Evolutionary conservation across 1,140 invertebrate genomes (phyloP).

Genomic region (Micrasema minimum): DNA sequence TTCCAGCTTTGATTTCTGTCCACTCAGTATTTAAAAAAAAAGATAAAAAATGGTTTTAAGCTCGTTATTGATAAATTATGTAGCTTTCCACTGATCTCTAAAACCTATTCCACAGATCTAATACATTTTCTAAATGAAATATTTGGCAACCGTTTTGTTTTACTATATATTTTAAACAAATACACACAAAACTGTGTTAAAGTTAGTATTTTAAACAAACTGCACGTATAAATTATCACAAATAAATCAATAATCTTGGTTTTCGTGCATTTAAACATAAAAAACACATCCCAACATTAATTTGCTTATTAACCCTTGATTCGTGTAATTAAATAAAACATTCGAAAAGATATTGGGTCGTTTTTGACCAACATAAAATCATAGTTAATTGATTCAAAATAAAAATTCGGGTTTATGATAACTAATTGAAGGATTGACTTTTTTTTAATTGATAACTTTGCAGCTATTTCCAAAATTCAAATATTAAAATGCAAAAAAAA

Average conservation of each 20-base stretch:
- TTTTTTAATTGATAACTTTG: too few relatives aligned
- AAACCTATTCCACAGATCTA: conserved; percentile 18
- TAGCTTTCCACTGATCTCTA: conserved; percentile 10
- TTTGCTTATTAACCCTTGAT: background rate
- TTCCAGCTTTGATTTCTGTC: too few relatives aligned
- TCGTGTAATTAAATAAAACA: background rate
- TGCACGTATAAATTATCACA: background rate
- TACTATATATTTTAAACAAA: conserved; percentile 20
- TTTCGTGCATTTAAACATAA: background rate
- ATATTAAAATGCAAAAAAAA: too few relatives aligned
- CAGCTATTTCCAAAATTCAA: too few relatives aligned
- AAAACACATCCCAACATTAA: background rate
- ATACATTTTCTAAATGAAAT: conserved; percentile 42
- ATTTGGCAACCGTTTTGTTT: conserved; percentile 49
- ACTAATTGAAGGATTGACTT: too few relatives aligned
- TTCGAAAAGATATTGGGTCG: background rate
- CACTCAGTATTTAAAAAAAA: too few relatives aligned
- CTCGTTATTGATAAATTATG: conserved; percentile 11
- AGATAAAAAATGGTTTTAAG: conserved; percentile 14
- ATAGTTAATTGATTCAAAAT: too few relatives aligned
- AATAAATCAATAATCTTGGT: background rate
- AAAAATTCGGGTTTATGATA: too few relatives aligned
- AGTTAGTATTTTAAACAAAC: background rate
- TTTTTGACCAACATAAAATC: too few relatives aligned
- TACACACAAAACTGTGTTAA: background rate